These are phyloP conservation scores for Beaufortia kweichowensis DNA, from an alignment of 2,113 vertebrate genomes.

Conservation along the genomic window DNA sequence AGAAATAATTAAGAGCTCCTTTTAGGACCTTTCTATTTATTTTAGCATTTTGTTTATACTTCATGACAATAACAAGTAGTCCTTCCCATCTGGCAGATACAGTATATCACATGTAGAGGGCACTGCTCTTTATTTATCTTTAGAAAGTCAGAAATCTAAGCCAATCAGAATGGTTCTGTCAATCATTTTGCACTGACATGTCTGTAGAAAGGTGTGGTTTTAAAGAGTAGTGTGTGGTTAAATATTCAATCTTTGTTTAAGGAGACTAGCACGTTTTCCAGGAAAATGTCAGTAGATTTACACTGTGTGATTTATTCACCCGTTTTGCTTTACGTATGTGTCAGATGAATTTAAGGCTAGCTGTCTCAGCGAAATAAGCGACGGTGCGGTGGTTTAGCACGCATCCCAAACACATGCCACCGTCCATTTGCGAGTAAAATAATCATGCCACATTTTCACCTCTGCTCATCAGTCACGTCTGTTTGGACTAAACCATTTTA, in stretches of 20 bases:
- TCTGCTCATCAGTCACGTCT: conserved; percentile 37
- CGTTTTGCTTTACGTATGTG: neutral
- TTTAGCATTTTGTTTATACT: too few species aligned
- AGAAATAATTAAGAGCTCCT: too few species aligned
- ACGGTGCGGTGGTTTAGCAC: neutral
- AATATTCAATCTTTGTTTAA: neutral
- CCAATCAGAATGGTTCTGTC: neutral
- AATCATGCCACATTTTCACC: conserved; percentile 2
- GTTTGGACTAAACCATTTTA: conserved; percentile 19
- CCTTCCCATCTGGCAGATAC: too few species aligned
- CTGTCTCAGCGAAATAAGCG: conserved; percentile 23
- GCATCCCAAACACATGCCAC: conserved; percentile 13
- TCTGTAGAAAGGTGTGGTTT: neutral
- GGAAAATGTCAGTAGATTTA: neutral
- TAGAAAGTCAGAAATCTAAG: neutral
- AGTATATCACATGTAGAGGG: too few species aligned
- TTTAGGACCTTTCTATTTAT: too few species aligned
- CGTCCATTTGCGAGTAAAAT: conserved; percentile 37
- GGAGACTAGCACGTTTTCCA: neutral
- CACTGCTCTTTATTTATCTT: neutral
- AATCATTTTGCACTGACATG: neutral
- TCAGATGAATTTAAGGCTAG: conserved; percentile 11
- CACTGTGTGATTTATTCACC: conserved; percentile 3
- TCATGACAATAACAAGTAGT: too few species aligned
- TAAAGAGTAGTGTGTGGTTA: neutral